phyloP scores from a whole-genome alignment of 2,113 vertebrate genomes.

The Siphamia tubifer region DNA sequence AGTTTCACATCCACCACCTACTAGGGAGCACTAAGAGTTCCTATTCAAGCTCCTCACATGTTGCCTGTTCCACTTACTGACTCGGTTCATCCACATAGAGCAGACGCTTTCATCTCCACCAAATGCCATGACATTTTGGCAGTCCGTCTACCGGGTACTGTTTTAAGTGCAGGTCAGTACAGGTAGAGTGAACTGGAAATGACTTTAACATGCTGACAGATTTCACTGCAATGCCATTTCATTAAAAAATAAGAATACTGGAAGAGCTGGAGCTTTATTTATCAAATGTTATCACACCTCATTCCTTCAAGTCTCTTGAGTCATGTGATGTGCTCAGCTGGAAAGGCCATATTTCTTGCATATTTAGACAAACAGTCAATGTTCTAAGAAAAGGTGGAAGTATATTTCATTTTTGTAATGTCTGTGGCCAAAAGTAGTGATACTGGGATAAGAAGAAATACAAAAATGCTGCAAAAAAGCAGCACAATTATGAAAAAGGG shows the following conservation, averaged over 20 bases:
- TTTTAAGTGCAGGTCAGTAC: slow-evolving; percentile 2
- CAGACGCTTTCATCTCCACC: slow-evolving; percentile 18
- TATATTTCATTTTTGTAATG: too few species aligned
- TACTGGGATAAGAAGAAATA: too few species aligned
- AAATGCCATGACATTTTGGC: slow-evolving; percentile 59
- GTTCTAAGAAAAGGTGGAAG: too few species aligned
- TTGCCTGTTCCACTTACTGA: not conserved
- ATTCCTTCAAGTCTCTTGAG: too few species aligned
- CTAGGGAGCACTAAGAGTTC: not conserved
- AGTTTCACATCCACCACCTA: not conserved
- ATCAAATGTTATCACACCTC: not conserved
- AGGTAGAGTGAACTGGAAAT: not conserved
- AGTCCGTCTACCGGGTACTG: not conserved
- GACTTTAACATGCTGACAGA: not conserved
- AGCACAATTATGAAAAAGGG: too few species aligned
- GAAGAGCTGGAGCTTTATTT: not conserved
- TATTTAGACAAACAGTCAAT: too few species aligned
- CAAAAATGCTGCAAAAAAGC: too few species aligned
- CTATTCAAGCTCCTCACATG: not conserved
- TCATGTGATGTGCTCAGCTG: too few species aligned
- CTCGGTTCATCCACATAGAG: not conserved
- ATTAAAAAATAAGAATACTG: not conserved
- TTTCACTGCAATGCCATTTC: not conserved
- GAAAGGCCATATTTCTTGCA: too few species aligned
- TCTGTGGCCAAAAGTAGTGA: too few species aligned